phyloP scores from a whole-genome alignment of 2,113 vertebrate genomes.

The Pardalotus punctatus region DNA sequence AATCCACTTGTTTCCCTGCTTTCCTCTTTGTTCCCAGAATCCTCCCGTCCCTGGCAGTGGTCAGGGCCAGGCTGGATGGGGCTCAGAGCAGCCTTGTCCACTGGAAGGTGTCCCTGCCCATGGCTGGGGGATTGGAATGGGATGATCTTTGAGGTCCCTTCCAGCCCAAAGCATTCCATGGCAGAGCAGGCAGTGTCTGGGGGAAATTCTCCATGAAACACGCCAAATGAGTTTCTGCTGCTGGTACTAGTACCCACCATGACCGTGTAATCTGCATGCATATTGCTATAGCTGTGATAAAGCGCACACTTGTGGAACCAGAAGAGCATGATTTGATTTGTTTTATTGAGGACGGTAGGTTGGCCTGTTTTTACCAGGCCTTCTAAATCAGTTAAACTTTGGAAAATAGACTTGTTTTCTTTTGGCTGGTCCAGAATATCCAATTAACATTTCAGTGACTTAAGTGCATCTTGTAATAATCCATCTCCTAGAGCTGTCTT shows the following conservation, averaged over 20 bases:
- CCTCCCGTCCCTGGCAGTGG: background rate
- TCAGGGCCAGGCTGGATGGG: background rate
- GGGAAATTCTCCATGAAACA: background rate
- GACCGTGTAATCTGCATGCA: background rate
- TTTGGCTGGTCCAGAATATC: background rate
- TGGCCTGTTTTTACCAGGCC: background rate
- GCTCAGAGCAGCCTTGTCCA: background rate
- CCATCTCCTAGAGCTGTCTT: background rate
- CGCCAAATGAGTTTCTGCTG: background rate
- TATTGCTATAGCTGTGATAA: background rate
- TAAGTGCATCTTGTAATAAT: background rate
- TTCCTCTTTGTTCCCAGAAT: background rate
- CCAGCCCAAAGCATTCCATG: background rate
- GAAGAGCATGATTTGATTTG: background rate
- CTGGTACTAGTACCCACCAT: background rate
- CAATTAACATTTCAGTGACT: conserved; percentile 16
- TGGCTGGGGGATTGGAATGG: background rate
- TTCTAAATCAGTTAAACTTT: background rate
- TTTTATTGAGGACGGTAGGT: background rate
- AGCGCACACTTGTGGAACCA: background rate
- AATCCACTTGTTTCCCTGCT: background rate
- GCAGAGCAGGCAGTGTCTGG: background rate
- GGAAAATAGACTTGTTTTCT: background rate
- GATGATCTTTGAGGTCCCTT: background rate
- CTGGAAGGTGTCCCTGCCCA: background rate